These are phyloP conservation scores for Imbricaverruca yamaguchii DNA, from an alignment of 2,888 invertebrate genomes.

Conservation along the genomic window DNA sequence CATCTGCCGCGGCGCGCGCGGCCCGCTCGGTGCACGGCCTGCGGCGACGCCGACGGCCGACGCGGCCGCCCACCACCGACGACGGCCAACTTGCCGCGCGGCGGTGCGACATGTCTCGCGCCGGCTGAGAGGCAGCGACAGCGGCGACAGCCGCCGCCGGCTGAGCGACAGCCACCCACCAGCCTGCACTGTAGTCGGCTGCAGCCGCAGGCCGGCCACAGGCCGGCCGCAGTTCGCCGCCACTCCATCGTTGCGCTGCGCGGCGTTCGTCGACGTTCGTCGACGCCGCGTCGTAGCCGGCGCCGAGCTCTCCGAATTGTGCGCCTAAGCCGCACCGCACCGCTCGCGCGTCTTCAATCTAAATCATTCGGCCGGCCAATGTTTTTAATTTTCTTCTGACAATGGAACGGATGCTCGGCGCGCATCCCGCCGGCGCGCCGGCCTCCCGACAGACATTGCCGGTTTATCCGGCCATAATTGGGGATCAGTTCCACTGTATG, in stretches of 20 bases:
- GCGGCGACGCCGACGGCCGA: too few relatives aligned
- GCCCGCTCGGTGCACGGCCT: neutral
- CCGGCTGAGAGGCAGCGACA: neutral
- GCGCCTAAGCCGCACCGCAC: neutral
- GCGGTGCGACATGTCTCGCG: neutral
- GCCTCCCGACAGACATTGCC: neutral
- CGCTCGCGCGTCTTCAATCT: conserved; percentile 11
- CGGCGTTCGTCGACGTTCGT: neutral
- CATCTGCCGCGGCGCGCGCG: neutral
- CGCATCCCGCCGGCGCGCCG: neutral
- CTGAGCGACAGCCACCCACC: neutral
- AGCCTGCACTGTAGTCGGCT: neutral
- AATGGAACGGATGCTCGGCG: conserved; percentile 1
- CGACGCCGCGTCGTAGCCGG: neutral
- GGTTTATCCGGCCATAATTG: conserved; percentile 20
- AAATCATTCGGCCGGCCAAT: neutral
- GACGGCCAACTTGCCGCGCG: neutral
- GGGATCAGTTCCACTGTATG: conserved; percentile 17
- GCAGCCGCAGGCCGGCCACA: neutral
- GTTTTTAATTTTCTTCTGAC: conserved; percentile 21
- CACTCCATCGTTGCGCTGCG: neutral
- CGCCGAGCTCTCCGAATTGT: conserved; percentile 1
- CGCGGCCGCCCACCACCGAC: too few relatives aligned
- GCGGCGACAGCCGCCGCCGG: neutral
- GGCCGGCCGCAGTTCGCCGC: neutral